Percentiles rank a stretch among this genome's conserved stretches.
These are phyloP conservation scores for Ericerus pela DNA, from an alignment of 1,140 invertebrate species.

Conservation along the genomic window DNA sequence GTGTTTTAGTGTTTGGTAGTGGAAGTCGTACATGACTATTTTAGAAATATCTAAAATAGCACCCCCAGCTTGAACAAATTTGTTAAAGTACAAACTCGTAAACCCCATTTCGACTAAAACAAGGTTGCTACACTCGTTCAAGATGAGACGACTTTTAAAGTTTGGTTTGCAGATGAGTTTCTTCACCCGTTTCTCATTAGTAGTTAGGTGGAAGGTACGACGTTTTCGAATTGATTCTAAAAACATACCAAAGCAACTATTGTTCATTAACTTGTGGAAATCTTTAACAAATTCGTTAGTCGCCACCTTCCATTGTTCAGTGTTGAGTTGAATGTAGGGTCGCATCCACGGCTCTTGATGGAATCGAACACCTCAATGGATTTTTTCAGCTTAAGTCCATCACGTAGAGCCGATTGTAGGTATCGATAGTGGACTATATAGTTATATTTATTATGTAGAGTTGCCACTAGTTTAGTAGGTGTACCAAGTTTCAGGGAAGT, in stretches of 20 bases:
- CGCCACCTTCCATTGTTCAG: constrained; percentile 23
- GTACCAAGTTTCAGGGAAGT: constrained; percentile 10
- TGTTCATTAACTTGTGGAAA: constrained; percentile 31
- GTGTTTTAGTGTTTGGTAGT: constrained; percentile 15
- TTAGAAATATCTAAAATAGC: constrained; percentile 19
- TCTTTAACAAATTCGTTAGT: constrained; percentile 29
- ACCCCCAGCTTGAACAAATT: constrained; percentile 17
- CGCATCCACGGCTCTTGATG: constrained; percentile 27
- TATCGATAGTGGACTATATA: constrained; percentile 27
- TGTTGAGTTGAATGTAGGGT: constrained; percentile 28
- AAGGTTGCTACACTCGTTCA: constrained; percentile 18
- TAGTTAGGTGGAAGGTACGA: constrained; percentile 23
- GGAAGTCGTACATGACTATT: constrained; percentile 19
- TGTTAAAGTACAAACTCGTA: constrained; percentile 13
- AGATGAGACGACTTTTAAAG: constrained; percentile 18
- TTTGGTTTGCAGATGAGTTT: constrained; percentile 16
- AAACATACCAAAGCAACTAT: constrained; percentile 28
- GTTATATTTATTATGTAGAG: constrained; percentile 18
- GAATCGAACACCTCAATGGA: constrained; percentile 28
- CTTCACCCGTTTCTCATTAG: constrained; percentile 4
- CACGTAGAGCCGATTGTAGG: not conserved
- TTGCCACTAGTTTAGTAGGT: constrained; percentile 17
- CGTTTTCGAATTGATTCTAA: constrained; percentile 29
- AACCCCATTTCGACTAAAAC: constrained; percentile 13
- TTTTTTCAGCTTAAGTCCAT: constrained; percentile 27